phyloP scores from a whole-genome alignment of 2,888 invertebrate species.

The Chrysolina americana region DNA sequence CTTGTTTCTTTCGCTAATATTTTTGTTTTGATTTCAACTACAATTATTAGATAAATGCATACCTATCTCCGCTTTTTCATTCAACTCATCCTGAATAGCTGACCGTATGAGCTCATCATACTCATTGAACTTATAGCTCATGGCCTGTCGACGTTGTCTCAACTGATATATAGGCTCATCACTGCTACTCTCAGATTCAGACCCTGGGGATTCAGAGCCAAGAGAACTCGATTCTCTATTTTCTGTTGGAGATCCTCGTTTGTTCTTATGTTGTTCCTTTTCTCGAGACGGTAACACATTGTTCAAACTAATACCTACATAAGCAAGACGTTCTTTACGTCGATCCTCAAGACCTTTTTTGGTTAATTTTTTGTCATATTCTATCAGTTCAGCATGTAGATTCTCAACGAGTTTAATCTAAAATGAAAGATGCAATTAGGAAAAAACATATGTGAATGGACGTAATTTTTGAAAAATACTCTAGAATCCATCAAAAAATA shows the following conservation, averaged over 20 bases:
- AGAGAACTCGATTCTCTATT: constrained; percentile 35
- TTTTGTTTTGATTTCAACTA: background rate
- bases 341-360: constrained; percentile 78
- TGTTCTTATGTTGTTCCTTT: constrained; percentile 60
- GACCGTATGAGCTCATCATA: constrained; percentile 96
- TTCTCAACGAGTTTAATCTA: constrained; percentile 74
- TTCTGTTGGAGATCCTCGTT: constrained; percentile 52
- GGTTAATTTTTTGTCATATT: constrained; percentile 82
- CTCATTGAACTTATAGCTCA: constrained; percentile 90
- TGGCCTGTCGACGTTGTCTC: constrained; percentile 84
- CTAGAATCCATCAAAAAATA: no score
- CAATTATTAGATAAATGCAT: background rate
- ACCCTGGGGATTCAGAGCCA: constrained; percentile 40
- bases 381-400: constrained; percentile 81
- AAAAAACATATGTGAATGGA: no score
- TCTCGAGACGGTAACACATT: constrained; percentile 75
- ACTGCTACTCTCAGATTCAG: constrained; percentile 68
- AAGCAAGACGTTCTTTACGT: constrained; percentile 80
- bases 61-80: constrained; percentile 59
- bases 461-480: no score
- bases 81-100: constrained; percentile 86
- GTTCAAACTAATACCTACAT: constrained; percentile 82
- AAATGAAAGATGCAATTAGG: background rate
- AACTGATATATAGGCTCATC: constrained; percentile 88
- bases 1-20: no score